Conservation (phyloP, 2,888 invertebrate species). For the Eudiplozoon nipponicum region DNA sequence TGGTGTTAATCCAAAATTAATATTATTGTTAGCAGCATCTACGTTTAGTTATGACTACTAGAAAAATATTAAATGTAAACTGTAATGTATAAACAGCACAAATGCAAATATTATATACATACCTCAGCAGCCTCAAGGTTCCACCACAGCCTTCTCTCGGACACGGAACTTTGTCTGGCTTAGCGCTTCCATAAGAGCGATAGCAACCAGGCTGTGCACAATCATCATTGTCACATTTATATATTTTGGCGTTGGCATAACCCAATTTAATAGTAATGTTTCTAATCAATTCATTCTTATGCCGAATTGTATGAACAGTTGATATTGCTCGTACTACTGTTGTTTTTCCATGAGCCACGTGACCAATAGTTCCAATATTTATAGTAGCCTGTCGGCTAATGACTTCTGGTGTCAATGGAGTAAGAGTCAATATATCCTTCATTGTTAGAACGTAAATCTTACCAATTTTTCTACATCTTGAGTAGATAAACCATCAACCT, state of each 20-base stretch:
- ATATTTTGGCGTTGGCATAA: slow-evolving; percentile 41
- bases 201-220: slow-evolving; percentile 76
- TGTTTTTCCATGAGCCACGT: slow-evolving; percentile 98
- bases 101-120: no score
- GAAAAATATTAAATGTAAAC: no score
- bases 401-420: slow-evolving; percentile 75
- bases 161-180: slow-evolving; percentile 78
- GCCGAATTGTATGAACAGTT: slow-evolving; percentile 85
- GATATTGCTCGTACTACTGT: slow-evolving; percentile 95
- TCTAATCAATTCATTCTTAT: slow-evolving; percentile 90
- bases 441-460: slow-evolving; percentile 26
- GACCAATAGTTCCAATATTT: slow-evolving; percentile 90
- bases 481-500: slow-evolving; percentile 28
- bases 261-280: slow-evolving; percentile 98
- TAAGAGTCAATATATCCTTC: slow-evolving; percentile 33
- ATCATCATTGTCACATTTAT: slow-evolving; percentile 74
- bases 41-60: no score
- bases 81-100: no score
- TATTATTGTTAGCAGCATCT: no score
- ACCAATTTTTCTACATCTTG: slow-evolving; percentile 63
- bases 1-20: no score
- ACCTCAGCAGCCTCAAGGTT: slow-evolving; percentile 50
- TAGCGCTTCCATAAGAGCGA: slow-evolving; percentile 71
- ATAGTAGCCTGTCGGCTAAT: slow-evolving; percentile 96
- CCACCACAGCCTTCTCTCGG: slow-evolving; percentile 56